phyloP scores from a whole-genome alignment of 2,888 invertebrate species.

The Meghimatium bilineatum region DNA sequence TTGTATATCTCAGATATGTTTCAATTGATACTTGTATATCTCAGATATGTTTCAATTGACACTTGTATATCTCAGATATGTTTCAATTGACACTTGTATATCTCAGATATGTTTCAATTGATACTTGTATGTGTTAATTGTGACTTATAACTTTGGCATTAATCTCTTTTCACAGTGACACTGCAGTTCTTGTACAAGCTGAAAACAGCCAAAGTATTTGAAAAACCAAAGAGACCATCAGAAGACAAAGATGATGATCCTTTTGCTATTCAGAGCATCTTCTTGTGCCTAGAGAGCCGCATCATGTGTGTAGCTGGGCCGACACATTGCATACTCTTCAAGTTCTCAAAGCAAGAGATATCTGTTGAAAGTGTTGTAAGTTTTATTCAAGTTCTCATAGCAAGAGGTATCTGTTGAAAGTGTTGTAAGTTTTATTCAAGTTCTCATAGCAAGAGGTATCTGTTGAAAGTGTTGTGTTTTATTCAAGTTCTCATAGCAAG shows the following conservation, averaged over 20 bases:
- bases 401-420: no score
- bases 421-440: no score
- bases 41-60: background rate
- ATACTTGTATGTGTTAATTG: background rate
- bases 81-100: no score
- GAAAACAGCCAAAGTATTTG: constrained; percentile 95
- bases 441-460: no score
- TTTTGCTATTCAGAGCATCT: constrained; percentile 91
- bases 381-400: no score
- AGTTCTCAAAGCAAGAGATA: constrained; percentile 94
- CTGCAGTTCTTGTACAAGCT: constrained; percentile 97
- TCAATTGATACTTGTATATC: background rate
- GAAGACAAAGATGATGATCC: constrained; percentile 85
- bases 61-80: no score
- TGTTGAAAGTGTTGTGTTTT: no score
- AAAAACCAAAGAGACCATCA: constrained; percentile 81
- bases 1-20: no score
- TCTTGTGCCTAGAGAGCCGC: constrained; percentile 94
- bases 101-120: background rate
- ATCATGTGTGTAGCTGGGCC: constrained; percentile 92
- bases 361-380: constrained; percentile 78
- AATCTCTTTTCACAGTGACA: constrained; percentile 81
- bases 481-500: no score
- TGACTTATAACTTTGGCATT: background rate
- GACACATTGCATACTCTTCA: constrained; percentile 95